A percentile compares a stretch with the other conserved stretches of the same genome.
Evolutionary conservation across 2,888 invertebrate species (phyloP).

Genomic region (Anthrax anthrax): DNA sequence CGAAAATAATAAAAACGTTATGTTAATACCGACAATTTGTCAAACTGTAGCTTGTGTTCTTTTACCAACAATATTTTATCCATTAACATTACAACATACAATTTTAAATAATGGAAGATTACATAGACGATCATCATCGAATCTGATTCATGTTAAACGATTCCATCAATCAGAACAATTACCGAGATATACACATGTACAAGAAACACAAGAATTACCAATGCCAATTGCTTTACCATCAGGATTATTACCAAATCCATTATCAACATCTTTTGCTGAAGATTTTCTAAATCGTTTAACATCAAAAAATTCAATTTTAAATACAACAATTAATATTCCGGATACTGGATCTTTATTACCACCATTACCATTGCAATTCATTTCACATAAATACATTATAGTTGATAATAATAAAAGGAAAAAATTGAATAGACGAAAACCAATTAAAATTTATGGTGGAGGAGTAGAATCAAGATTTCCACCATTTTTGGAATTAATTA

Average conservation of each 20-base stretch:
- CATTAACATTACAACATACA: background rate
- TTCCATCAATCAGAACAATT: background rate
- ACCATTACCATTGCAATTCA: background rate
- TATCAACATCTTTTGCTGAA: conserved; percentile 1
- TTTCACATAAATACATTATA: background rate
- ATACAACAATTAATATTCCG: background rate
- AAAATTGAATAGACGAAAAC: background rate
- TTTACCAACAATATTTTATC: conserved; percentile 1
- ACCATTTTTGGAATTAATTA: conserved; percentile 49
- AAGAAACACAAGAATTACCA: too few relatives aligned
- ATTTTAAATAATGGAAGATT: background rate
- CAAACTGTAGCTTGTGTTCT: conserved; percentile 7
- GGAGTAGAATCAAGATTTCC: conserved; percentile 44
- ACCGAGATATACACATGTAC: background rate
- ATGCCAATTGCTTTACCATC: background rate
- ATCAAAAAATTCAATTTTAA: background rate
- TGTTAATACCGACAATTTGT: conserved; percentile 2
- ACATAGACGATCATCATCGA: too few relatives aligned
- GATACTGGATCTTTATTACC: conserved; percentile 13
- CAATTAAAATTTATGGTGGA: conserved; percentile 27
- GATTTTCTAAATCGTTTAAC: conserved; percentile 1
- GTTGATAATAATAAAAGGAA: background rate
- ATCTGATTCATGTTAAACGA: background rate
- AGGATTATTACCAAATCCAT: background rate
- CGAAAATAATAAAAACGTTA: conserved; percentile 3